Evolutionary conservation across 2,888 invertebrate species (phyloP), one percentile per base, ranked within the genome.

Genomic region (Heliconius ismenius): DNA sequence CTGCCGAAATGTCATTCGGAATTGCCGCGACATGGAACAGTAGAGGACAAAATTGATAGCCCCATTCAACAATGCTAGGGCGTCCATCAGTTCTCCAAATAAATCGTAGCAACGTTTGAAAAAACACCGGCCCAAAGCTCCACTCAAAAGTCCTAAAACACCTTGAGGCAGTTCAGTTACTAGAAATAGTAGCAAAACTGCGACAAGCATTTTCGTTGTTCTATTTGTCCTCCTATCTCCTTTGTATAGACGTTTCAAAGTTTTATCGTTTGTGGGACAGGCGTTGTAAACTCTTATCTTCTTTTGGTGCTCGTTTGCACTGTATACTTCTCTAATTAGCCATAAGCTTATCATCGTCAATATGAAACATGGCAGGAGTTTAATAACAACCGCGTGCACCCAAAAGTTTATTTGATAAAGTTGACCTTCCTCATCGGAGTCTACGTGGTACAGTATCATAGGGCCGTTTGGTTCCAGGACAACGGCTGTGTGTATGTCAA

Each of bases 31-130:
- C 98, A 99, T 99, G 68, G 97, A 95, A 87, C 98, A 98, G 88
- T 98, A 99, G 39, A 99, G 95, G 76, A 98, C 97, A 88, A 99
- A 99, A 91, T 98, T 99, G 81, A 98, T 97, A 10, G 98, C 97
- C 3, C 98, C 98, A 90, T 98, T 99, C 79, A 98, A 95, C 67
- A 99, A 95, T 0, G 98, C 98, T 87, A 98, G 91, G 75, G 98
- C 96, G 90, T 99, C 98, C 96, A 98, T 97, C 76, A 98, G 89
- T 87, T 98, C 98, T 1, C 98, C 98, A 80, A 97, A 96, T 65
- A 96, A 94, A 80, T 96, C 95, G 91, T 98, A 98, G 90, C 98
- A 98, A 36, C 95, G 95, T 79, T 95, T 94, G 86, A 98, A 97
- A 91, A 98, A 97, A 80, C 96, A 95, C 81, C 96, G 84, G 13